phyloP scores from a whole-genome alignment of 2,113 vertebrate genomes.

The Oceanites oceanicus region DNA sequence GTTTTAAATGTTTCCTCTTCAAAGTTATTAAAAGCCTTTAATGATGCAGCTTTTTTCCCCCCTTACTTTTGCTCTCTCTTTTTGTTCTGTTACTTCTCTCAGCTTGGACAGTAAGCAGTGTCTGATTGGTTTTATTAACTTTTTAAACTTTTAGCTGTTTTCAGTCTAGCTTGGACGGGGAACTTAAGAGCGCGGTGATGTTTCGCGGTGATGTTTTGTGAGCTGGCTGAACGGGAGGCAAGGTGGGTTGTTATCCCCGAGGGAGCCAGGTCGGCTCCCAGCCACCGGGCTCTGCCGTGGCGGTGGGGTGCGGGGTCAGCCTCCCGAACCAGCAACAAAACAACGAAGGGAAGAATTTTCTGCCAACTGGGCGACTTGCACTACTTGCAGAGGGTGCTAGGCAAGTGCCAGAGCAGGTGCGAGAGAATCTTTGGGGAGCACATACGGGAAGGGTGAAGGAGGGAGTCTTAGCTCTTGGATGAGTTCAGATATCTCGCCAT shows the following conservation, averaged over 20 bases:
- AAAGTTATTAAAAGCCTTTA: neutral
- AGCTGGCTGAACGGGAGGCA: neutral
- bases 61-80: neutral
- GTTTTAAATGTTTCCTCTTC: neutral
- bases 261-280: neutral
- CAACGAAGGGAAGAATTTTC: neutral
- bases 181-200: neutral
- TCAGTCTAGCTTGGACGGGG: neutral
- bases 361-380: neutral
- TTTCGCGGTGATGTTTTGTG: neutral
- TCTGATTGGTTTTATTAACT: neutral
- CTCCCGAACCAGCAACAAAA: too few species aligned
- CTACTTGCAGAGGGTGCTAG: neutral
- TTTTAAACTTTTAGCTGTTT: neutral
- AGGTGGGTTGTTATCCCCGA: neutral
- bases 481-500: neutral
- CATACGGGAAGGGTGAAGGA: neutral
- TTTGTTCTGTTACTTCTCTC: neutral
- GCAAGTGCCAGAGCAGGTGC: neutral
- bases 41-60: too few species aligned
- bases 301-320: accelerated
- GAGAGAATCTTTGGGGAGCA: neutral
- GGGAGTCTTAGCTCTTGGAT: neutral
- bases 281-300: neutral
- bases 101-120: neutral